phyloP scores from a whole-genome alignment of 2,797 vertebrate genomes.

The Jordanella pulchra region DNA sequence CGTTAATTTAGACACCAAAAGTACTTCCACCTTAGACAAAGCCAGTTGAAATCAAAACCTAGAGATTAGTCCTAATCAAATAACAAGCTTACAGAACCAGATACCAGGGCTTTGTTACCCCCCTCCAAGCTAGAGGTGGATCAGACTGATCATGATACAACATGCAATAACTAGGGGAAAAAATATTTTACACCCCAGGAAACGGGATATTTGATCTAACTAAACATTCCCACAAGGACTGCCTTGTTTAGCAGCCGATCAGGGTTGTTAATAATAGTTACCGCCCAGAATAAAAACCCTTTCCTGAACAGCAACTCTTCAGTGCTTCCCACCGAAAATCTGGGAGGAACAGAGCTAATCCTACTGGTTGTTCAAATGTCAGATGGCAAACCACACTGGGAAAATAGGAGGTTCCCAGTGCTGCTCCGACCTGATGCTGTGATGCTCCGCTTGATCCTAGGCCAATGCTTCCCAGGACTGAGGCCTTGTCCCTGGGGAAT shows the following conservation, averaged over 20 bases:
- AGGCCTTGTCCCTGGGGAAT: slow-evolving; percentile 68
- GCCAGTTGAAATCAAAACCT: slow-evolving; percentile 68
- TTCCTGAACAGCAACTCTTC: slow-evolving; percentile 66
- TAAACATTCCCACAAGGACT: slow-evolving; percentile 74
- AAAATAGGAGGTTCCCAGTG: slow-evolving; percentile 68
- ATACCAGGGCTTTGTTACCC: slow-evolving; percentile 68
- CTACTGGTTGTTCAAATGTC: slow-evolving; percentile 62
- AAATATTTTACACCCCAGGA: slow-evolving; percentile 57
- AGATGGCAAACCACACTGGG: slow-evolving; percentile 60
- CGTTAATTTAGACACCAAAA: slow-evolving; percentile 49
- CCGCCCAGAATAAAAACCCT: slow-evolving; percentile 63
- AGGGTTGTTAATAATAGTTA: slow-evolving; percentile 72
- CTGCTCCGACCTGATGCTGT: slow-evolving; percentile 46
- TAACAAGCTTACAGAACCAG: slow-evolving; percentile 67
- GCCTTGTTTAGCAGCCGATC: slow-evolving; percentile 59
- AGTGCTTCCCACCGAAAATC: slow-evolving; percentile 77
- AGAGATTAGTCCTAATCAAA: slow-evolving; percentile 71
- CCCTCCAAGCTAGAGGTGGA: slow-evolving; percentile 49
- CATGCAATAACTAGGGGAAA: slow-evolving; percentile 50
- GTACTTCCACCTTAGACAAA: slow-evolving; percentile 62
- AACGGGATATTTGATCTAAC: slow-evolving; percentile 56
- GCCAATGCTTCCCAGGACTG: slow-evolving; percentile 79
- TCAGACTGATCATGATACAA: slow-evolving; percentile 63
- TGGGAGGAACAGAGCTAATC: slow-evolving; percentile 63
- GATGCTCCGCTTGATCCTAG: slow-evolving; percentile 63